phyloP scores from a whole-genome alignment of 2,113 vertebrate genomes.

The Ranitomeya imitator region DNA sequence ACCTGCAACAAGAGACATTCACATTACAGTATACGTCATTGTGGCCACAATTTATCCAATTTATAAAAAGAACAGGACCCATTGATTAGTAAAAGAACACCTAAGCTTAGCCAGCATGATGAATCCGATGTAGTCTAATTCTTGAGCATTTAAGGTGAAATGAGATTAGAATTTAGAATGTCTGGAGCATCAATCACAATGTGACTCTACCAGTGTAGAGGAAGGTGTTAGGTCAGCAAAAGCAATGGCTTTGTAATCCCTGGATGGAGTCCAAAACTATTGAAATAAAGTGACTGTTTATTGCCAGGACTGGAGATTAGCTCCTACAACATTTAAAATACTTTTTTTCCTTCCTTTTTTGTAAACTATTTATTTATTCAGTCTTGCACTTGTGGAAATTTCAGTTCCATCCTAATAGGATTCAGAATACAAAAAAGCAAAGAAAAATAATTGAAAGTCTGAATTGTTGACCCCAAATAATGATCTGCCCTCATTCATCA shows the following conservation, averaged over 20 bases:
- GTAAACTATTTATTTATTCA: slow-evolving; percentile 33
- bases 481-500: slow-evolving; percentile 33
- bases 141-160: slow-evolving; percentile 41
- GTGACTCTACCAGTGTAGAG: slow-evolving; percentile 37
- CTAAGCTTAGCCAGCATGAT: slow-evolving; percentile 25
- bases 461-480: slow-evolving; percentile 40
- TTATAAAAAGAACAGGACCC: background rate
- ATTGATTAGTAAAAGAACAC: slow-evolving; percentile 15
- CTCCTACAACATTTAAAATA: slow-evolving; percentile 31
- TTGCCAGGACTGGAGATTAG: slow-evolving; percentile 47
- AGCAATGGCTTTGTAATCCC: slow-evolving; percentile 41
- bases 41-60: background rate
- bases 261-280: slow-evolving; percentile 49
- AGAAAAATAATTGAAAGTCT: slow-evolving; percentile 43
- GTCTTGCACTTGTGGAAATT: background rate
- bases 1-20: background rate
- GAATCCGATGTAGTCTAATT: slow-evolving; percentile 10
- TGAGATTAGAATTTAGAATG: slow-evolving; percentile 39
- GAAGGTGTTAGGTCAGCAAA: slow-evolving; percentile 58
- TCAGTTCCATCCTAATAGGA: slow-evolving; percentile 16
- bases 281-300: slow-evolving; percentile 34
- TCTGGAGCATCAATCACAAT: slow-evolving; percentile 38
- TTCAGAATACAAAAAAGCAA: slow-evolving; percentile 25
- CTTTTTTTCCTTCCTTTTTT: background rate
- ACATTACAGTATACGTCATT: background rate